Conservation (phyloP, 2,113 vertebrate genomes). For the Isichthys henryi region DNA sequence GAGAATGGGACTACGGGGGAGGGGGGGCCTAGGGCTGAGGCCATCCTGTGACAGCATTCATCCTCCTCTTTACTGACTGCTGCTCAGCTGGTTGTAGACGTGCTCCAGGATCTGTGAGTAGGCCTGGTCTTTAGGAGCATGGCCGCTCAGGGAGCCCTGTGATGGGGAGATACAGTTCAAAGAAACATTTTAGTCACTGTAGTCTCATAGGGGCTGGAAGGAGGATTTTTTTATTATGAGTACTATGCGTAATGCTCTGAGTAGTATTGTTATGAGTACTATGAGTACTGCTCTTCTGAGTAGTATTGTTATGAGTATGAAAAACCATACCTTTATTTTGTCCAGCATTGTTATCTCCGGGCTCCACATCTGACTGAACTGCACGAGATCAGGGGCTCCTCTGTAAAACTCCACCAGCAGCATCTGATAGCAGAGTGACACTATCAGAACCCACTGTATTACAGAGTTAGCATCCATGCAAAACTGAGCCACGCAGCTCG, state of each 20-base stretch:
- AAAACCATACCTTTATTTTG: constrained; percentile 78
- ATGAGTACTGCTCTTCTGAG: neutral
- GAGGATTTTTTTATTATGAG: neutral
- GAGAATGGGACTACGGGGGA: neutral
- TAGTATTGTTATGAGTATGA: neutral
- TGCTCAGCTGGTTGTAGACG: constrained; percentile 73
- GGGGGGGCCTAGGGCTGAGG: neutral
- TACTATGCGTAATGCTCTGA: too few species aligned
- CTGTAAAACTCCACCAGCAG: constrained; percentile 88
- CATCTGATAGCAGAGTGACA: constrained; percentile 54
- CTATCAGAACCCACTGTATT: neutral
- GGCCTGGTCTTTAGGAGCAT: constrained; percentile 87
- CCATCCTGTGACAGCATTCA: neutral
- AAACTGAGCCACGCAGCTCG: neutral
- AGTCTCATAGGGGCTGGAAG: neutral
- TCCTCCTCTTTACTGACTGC: constrained; percentile 44
- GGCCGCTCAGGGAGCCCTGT: constrained; percentile 82
- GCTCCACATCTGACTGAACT: constrained; percentile 82
- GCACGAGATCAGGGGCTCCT: constrained; percentile 77
- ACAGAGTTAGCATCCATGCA: neutral
- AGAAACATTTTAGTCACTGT: neutral
- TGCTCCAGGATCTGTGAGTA: constrained; percentile 81
- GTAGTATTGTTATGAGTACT: too few species aligned
- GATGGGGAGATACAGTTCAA: neutral
- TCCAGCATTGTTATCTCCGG: constrained; percentile 84